Percentiles rank a stretch among this genome's conserved stretches.
Evolutionary conservation across 2,113 vertebrate species (phyloP).

Genomic region (Chaenocephalus aceratus): DNA sequence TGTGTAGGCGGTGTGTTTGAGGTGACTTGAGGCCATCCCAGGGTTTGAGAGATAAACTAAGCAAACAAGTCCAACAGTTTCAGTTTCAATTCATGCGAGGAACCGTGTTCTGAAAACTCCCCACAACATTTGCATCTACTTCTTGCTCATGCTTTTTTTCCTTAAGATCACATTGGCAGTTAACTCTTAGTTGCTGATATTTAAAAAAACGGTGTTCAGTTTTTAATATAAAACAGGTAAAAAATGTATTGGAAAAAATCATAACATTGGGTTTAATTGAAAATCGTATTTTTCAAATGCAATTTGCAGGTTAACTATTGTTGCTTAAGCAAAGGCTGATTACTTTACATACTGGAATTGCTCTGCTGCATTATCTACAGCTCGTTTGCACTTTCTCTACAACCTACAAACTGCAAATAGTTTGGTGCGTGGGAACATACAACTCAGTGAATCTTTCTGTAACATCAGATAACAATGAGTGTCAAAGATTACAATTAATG

Average conservation of each 20-base stretch:
- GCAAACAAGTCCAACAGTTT: conserved; percentile 31
- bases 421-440: not conserved
- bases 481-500: no score
- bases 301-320: no score
- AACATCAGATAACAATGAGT: not conserved
- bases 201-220: not conserved
- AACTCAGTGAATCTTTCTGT: not conserved
- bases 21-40: not conserved
- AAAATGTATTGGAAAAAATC: not conserved
- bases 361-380: conserved; percentile 3
- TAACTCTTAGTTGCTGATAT: not conserved
- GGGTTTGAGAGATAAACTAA: not conserved
- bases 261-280: not conserved
- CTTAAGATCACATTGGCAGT: not conserved
- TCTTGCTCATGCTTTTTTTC: not conserved
- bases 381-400: not conserved
- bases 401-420: not conserved
- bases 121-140: not conserved
- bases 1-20: not conserved
- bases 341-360: not conserved
- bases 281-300: no score
- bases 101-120: not conserved
- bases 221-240: not conserved
- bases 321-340: no score
- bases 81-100: conserved; percentile 26